phyloP scores from a whole-genome alignment of 2,888 invertebrate genomes.

The Melieria picta region DNA sequence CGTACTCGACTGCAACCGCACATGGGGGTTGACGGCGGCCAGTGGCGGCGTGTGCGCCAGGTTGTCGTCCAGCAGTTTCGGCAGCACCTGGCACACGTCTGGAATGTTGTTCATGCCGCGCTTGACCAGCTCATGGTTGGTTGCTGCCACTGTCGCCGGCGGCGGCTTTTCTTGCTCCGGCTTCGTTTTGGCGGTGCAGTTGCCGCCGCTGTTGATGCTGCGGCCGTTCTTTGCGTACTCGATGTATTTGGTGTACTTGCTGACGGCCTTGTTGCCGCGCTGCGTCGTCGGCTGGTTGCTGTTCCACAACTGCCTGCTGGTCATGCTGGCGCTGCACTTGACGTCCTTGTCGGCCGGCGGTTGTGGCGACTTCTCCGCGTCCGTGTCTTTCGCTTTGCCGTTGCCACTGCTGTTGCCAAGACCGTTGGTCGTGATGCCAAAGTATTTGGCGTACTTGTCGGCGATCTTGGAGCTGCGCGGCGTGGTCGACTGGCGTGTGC shows the following conservation, averaged over 20 bases:
- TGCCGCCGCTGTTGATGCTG: conserved; percentile 31
- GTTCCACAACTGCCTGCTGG: neutral
- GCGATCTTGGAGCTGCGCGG: conserved; percentile 46
- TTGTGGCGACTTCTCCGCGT: neutral
- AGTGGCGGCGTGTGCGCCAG: neutral
- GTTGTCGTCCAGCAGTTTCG: conserved; percentile 32
- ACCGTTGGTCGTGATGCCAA: conserved; percentile 50
- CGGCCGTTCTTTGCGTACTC: neutral
- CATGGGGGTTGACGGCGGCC: conserved; percentile 49
- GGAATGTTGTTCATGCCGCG: conserved; percentile 34
- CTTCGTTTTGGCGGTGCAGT: neutral
- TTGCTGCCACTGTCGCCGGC: no score
- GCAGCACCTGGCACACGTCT: conserved; percentile 41
- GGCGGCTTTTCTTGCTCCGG: no score
- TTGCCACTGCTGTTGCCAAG: neutral
- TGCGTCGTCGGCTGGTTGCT: neutral
- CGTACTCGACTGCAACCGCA: conserved; percentile 43
- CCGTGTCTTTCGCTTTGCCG: neutral
- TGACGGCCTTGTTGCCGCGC: neutral
- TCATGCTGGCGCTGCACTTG: neutral
- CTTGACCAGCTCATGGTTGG: neutral
- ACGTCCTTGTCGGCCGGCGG: conserved; percentile 17
- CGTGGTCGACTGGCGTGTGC: conserved; percentile 17
- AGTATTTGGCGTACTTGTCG: conserved; percentile 60
- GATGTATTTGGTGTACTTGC: neutral